Percentiles rank a stretch among this genome's conserved stretches.
Conservation (phyloP, 2,888 invertebrate genomes). For the Pseudococcus jackbeardsleyi region DNA sequence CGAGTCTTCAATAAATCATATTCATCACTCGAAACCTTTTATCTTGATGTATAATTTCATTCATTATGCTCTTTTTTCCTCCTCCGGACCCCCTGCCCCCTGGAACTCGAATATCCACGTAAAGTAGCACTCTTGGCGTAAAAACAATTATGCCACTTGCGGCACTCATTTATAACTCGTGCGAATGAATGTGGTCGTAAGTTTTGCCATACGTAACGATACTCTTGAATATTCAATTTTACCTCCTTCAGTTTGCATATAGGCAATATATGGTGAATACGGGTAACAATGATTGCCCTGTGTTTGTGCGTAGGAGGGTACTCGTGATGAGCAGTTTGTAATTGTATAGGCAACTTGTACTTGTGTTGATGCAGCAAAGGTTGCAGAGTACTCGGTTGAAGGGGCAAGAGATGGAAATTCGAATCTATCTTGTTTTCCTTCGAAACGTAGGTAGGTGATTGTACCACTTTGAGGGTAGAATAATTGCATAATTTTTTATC, state of each 20-base stretch:
- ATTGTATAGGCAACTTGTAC: not conserved
- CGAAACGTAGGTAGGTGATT: not conserved
- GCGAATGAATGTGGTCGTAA: not conserved
- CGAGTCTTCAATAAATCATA: slow-evolving; percentile 6
- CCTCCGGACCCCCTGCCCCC: too few relatives aligned
- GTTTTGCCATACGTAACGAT: not conserved
- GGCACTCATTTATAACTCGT: not conserved
- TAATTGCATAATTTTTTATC: not conserved
- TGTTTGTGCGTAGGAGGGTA: not conserved
- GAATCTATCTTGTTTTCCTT: not conserved
- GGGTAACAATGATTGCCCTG: not conserved
- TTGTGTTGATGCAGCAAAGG: not conserved
- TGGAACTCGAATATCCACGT: not conserved
- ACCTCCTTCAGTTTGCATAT: not conserved
- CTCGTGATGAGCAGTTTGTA: not conserved
- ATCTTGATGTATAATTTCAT: not conserved
- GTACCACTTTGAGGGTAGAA: not conserved
- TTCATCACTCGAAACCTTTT: slow-evolving; percentile 23
- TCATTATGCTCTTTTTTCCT: not conserved
- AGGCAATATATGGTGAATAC: not conserved
- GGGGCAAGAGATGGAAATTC: not conserved
- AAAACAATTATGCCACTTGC: not conserved
- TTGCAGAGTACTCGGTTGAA: not conserved
- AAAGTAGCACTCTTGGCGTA: not conserved
- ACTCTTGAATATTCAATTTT: slow-evolving; percentile 5